phyloP scores from a whole-genome alignment of 2,888 invertebrate genomes.

The Himalopsyche kuldschensis region DNA sequence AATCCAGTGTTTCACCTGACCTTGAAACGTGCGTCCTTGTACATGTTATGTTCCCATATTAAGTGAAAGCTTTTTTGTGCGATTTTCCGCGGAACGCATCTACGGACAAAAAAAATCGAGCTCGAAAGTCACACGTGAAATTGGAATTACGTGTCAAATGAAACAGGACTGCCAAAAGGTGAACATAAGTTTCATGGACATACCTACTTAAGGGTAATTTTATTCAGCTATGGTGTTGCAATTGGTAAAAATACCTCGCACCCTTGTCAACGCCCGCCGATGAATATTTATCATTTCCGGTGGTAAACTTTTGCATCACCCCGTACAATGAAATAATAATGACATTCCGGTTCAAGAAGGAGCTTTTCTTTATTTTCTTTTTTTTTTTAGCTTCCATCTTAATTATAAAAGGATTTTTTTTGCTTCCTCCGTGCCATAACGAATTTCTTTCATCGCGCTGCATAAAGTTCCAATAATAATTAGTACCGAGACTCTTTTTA shows the following conservation, averaged over 20 bases:
- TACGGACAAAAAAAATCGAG: too few species aligned
- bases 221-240: too few species aligned
- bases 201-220: too few species aligned
- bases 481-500: background rate
- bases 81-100: too few species aligned
- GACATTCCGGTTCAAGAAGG: background rate
- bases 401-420: background rate
- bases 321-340: background rate
- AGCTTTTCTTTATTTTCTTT: background rate
- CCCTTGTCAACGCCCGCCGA: background rate
- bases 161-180: too few species aligned
- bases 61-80: too few species aligned
- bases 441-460: background rate
- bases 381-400: background rate
- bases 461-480: conserved; percentile 1
- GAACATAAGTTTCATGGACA: too few species aligned
- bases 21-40: too few species aligned
- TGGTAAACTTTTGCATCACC: background rate
- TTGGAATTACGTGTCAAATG: too few species aligned
- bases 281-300: background rate
- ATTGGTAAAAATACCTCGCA: background rate
- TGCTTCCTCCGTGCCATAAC: background rate
- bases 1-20: too few species aligned
- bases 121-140: too few species aligned
- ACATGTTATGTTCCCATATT: too few species aligned